A percentile compares a stretch with the other conserved stretches of the same genome.
Evolutionary conservation across 2,113 vertebrate species (phyloP).

Genomic region (Syngnathoides biaculeatus): DNA sequence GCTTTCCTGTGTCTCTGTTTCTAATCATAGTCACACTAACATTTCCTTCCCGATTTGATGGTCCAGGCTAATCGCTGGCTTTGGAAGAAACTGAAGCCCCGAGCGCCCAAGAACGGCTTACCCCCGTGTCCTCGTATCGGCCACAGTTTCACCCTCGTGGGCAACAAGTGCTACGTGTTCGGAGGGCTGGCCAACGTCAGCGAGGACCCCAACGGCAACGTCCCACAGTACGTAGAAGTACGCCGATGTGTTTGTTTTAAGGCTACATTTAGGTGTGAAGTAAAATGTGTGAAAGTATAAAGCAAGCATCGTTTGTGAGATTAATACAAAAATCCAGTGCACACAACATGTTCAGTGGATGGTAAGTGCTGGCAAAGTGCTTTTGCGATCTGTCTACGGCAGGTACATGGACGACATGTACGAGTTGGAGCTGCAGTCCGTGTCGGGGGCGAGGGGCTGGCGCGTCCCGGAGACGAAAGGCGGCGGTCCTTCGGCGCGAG

Average conservation of each 20-base stretch:
- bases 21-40: not conserved
- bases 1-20: not conserved
- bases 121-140: slow-evolving; percentile 85
- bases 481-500: slow-evolving; percentile 81
- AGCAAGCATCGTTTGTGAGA: no score
- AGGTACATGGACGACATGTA: slow-evolving; percentile 95
- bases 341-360: no score
- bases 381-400: not conserved
- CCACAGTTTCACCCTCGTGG: slow-evolving; percentile 86
- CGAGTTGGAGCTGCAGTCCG: slow-evolving; percentile 88
- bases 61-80: slow-evolving; percentile 91
- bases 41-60: not conserved
- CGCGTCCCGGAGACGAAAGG: slow-evolving; percentile 87
- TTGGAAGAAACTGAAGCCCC: slow-evolving; percentile 95
- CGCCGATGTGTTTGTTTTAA: not conserved
- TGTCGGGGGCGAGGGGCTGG: slow-evolving; percentile 90
- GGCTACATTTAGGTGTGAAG: no score
- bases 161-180: slow-evolving; percentile 89
- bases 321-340: no score
- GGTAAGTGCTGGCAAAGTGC: no score
- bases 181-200: slow-evolving; percentile 91
- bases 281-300: no score
- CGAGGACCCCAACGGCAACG: slow-evolving; percentile 89
- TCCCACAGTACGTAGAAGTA: slow-evolving; percentile 78
- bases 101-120: slow-evolving; percentile 79